phyloP scores from a whole-genome alignment of 2,797 vertebrate genomes.

The Hippocampus kuda region DNA sequence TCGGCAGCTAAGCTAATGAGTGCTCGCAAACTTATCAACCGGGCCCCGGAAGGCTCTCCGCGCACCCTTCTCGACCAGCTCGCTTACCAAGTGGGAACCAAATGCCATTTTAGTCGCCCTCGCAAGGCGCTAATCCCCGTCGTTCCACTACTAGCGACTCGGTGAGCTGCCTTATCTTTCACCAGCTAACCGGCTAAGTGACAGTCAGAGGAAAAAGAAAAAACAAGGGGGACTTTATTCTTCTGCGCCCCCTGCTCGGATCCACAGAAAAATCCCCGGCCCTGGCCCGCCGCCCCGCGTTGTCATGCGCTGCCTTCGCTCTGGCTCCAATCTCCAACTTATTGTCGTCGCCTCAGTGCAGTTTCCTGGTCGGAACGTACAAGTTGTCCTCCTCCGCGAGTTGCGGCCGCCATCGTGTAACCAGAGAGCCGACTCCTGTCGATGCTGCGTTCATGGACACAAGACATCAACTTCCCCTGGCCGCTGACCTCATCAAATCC shows the following conservation, averaged over 20 bases:
- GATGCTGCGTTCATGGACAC: not conserved
- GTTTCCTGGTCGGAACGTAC: conserved; percentile 55
- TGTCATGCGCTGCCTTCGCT: conserved; percentile 1
- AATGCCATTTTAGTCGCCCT: conserved; percentile 42
- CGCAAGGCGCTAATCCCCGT: conserved; percentile 6
- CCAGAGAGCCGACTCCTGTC: conserved; percentile 47
- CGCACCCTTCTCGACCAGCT: conserved; percentile 35
- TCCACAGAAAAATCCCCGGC: conserved; percentile 16
- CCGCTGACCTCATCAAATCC: conserved; percentile 5
- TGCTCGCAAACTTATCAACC: conserved; percentile 53
- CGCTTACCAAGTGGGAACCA: conserved; percentile 33
- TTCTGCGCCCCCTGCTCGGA: conserved; percentile 42
- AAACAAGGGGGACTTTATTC: conserved; percentile 47
- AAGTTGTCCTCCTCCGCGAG: conserved; percentile 67
- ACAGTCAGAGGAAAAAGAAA: conserved; percentile 57
- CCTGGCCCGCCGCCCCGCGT: conserved; percentile 8
- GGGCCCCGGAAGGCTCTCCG: conserved; percentile 30
- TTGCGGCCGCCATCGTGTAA: conserved; percentile 67
- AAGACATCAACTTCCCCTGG: conserved; percentile 13
- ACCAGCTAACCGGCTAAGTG: conserved; percentile 57
- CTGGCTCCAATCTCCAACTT: conserved; percentile 6
- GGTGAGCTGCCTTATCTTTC: conserved; percentile 22
- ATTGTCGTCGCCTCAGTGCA: conserved; percentile 30
- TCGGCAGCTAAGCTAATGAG: conserved; percentile 50
- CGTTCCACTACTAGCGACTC: conserved; percentile 12